phyloP scores from a whole-genome alignment of 2,113 vertebrate genomes.

The Shinisaurus crocodilurus region DNA sequence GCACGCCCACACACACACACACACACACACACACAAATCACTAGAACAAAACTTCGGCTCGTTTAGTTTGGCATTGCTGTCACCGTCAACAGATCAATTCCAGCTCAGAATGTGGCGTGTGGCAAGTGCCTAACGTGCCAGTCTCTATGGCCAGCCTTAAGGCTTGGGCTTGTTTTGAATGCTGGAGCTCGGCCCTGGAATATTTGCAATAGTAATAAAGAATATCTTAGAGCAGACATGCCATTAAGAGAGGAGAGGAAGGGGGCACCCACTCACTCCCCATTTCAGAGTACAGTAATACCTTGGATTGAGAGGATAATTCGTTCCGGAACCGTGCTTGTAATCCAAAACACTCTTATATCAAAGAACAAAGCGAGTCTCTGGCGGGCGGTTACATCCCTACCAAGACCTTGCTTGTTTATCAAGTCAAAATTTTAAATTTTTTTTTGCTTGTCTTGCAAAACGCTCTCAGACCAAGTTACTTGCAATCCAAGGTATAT shows the following conservation, averaged over 20 bases:
- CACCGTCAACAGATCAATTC: not conserved
- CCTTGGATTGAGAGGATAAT: too few species aligned
- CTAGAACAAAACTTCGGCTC: slow-evolving; percentile 43
- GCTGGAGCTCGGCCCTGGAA: not conserved
- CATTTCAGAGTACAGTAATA: not conserved
- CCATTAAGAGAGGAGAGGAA: not conserved
- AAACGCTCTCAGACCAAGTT: too few species aligned
- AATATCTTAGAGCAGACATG: not conserved
- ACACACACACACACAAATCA: slow-evolving; percentile 24
- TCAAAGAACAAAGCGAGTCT: too few species aligned
- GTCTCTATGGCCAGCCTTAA: not conserved
- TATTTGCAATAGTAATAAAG: not conserved
- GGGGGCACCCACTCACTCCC: not conserved
- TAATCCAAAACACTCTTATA: too few species aligned
- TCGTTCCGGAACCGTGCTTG: too few species aligned
- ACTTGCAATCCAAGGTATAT: too few species aligned
- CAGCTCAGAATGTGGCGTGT: not conserved
- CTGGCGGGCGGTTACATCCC: too few species aligned
- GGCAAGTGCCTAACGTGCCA: not conserved
- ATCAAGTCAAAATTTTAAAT: too few species aligned
- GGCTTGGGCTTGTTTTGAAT: not conserved
- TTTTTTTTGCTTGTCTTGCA: too few species aligned
- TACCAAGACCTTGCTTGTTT: too few species aligned
- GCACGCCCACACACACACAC: too few species aligned
- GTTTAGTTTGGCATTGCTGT: slow-evolving; percentile 7